phyloP scores from a whole-genome alignment of 2,888 invertebrate species.

The Monochamus alternatus region DNA sequence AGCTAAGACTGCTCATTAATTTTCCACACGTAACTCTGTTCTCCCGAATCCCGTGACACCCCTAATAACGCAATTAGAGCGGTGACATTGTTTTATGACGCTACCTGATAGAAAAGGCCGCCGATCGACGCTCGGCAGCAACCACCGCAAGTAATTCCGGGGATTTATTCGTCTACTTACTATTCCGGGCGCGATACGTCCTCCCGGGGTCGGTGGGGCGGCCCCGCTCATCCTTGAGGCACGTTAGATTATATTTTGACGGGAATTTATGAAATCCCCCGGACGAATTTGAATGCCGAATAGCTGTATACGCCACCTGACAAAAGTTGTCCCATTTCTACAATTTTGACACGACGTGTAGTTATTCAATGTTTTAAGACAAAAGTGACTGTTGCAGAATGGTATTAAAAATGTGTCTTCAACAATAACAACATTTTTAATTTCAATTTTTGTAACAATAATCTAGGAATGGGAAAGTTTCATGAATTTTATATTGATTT shows the following conservation, averaged over 20 bases:
- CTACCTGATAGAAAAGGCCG: not conserved
- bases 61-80: conserved; percentile 11
- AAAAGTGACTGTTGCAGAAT: too few relatives aligned
- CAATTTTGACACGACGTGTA: too few relatives aligned
- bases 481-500: too few relatives aligned
- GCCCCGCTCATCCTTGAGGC: conserved; percentile 41
- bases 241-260: conserved; percentile 47
- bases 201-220: conserved; percentile 49
- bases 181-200: conserved; percentile 56
- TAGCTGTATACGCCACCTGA: too few relatives aligned
- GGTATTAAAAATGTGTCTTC: too few relatives aligned
- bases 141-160: conserved; percentile 53
- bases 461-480: too few relatives aligned
- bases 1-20: conserved; percentile 3
- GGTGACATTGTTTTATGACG: conserved; percentile 1
- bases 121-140: conserved; percentile 8
- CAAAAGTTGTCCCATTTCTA: too few relatives aligned
- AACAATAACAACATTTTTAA: too few relatives aligned
- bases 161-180: conserved; percentile 58
- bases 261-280: conserved; percentile 41
- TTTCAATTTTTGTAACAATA: too few relatives aligned
- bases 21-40: conserved; percentile 6
- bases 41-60: conserved; percentile 1
- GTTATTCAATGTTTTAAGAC: too few relatives aligned
- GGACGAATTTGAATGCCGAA: conserved; percentile 26